Evolutionary conservation across 2,797 vertebrate species (phyloP).

Genomic region (Enteromius radiatus): DNA sequence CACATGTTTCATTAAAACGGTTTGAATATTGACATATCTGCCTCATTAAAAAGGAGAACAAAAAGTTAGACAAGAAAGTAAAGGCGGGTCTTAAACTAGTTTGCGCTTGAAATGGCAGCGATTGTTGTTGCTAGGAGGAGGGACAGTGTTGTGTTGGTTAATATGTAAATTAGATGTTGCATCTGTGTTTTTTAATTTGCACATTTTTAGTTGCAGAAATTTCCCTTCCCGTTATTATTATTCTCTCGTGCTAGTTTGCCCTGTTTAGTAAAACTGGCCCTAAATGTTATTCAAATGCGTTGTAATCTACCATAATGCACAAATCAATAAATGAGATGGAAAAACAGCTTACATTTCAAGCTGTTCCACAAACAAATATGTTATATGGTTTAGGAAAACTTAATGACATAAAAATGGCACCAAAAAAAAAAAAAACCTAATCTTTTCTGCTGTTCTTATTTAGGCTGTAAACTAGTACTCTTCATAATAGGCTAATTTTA

Average conservation of each 20-base stretch:
- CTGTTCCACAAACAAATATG: not conserved
- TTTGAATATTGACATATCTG: not conserved
- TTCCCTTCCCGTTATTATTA: too few species aligned
- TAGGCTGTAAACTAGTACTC: not conserved
- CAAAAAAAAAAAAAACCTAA: too few species aligned
- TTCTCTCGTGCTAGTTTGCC: too few species aligned
- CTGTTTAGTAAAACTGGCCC: too few species aligned
- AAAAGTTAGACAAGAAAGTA: not conserved
- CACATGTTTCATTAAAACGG: slow-evolving; percentile 12
- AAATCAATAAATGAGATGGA: not conserved
- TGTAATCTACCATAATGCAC: not conserved
- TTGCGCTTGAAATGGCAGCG: too few species aligned
- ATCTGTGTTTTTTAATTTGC: too few species aligned
- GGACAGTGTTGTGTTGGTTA: too few species aligned
- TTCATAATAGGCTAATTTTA: not conserved
- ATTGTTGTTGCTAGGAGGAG: too few species aligned
- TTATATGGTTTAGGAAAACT: not conserved
- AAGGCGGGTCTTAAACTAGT: too few species aligned
- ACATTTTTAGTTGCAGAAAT: too few species aligned
- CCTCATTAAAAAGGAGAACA: not conserved
- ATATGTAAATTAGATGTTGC: too few species aligned
- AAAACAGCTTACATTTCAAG: not conserved
- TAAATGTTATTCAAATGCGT: not conserved
- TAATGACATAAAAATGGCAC: not conserved
- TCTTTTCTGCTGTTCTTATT: not conserved